phyloP scores from a whole-genome alignment of 2,113 vertebrate genomes.

The Laticauda colubrina region DNA sequence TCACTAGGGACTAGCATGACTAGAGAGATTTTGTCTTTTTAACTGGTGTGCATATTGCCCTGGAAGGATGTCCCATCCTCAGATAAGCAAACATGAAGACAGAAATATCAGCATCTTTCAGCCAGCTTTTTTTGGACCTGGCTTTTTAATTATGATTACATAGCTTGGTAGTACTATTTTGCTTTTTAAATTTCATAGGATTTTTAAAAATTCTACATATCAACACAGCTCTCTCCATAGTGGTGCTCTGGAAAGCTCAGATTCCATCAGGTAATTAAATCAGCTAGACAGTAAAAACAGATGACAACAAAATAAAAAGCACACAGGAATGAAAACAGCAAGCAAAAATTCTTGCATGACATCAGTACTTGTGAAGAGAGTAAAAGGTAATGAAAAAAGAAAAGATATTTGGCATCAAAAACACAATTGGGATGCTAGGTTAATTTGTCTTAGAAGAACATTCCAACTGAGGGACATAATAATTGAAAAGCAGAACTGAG shows the following conservation, averaged over 20 bases:
- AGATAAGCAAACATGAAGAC: background rate
- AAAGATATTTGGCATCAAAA: background rate
- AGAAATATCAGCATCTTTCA: background rate
- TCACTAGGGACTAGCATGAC: background rate
- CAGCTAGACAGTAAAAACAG: background rate
- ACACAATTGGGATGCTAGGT: background rate
- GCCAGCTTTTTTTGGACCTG: background rate
- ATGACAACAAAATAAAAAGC: background rate
- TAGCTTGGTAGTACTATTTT: background rate
- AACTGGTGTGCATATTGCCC: background rate
- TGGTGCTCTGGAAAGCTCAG: background rate
- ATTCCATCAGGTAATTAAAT: background rate
- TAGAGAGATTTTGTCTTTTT: background rate
- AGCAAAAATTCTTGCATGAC: background rate
- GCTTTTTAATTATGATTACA: background rate
- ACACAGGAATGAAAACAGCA: background rate
- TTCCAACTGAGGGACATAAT: background rate
- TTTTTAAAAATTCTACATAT: background rate
- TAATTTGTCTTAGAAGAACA: background rate
- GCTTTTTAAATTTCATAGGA: background rate
- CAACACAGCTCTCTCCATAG: background rate
- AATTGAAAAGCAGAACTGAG: background rate
- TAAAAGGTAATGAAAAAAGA: background rate
- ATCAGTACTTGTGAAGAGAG: background rate
- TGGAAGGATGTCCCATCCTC: background rate